Base-by-base conservation (phyloP, 2,113 vertebrate species). In the Dasyprocta punctata region DNA sequence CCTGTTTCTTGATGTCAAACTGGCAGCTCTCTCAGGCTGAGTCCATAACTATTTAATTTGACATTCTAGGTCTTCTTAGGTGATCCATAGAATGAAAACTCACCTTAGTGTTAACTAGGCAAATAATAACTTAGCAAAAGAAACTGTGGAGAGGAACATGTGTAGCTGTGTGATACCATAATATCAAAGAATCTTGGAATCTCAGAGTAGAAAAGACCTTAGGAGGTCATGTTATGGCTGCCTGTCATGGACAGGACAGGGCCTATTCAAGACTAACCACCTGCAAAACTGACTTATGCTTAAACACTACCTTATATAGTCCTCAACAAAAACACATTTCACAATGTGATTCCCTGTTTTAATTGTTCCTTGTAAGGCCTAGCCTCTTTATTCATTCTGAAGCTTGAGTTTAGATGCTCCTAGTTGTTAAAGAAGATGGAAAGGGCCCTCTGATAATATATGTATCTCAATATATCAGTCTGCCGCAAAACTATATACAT, bases 61-160 rank as follows among this genome's bases (percentile, higher is more conserved):
- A 94, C 69, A 36, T 65, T 89, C 65, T 58, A 83, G 52, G 22
- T 77, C 95, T 61, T 90, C 54, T 84, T 6, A 47, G 44, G n/a
- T 89, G 49, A 92, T 49, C n/a, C 92, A 95, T 63, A 90, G 75
- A 78, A 92, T 80, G 26, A 95, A 93, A 89, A 92, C 17, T 80
- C 54, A 56, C 16, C 77, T 89, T 83, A 67, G 13, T 92, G 84
- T 47, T 89, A 96, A 80, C 1, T 13, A 91, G 58, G 47, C 26
- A 87, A 93, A 73, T 80, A 33, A 89, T 71, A 86, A 77, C 22
- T 80, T 87, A 94, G 73, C 78, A 78, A 75, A 60, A 83, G 67
- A 88, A 96, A 94, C 58, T 86, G 22, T 65, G 30, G 36, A 88
- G 56, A 90, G n/a, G 54, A 60, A n/a, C 8, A n/a, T 24, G 14